Conservation (phyloP, 2,888 invertebrate genomes). For the Cheilosia scutellata region DNA sequence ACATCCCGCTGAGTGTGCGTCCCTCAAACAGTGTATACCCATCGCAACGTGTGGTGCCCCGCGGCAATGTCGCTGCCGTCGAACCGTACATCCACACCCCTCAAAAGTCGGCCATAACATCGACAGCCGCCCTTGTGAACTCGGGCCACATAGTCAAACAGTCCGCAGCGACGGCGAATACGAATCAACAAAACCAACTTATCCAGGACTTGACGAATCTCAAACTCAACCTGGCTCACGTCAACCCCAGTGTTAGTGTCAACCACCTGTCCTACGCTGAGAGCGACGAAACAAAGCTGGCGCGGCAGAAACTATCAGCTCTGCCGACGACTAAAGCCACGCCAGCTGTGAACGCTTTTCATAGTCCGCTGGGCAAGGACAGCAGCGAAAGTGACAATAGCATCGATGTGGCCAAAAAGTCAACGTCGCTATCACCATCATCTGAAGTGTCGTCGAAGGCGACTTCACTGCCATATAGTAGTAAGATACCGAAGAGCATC, state of each 20-base stretch:
- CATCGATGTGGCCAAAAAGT: conserved; percentile 88
- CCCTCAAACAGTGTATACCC: conserved; percentile 80
- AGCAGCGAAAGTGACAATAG: conserved; percentile 67
- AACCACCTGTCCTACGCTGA: conserved; percentile 86
- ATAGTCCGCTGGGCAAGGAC: conserved; percentile 75
- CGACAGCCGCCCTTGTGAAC: conserved; percentile 83
- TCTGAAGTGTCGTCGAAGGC: conserved; percentile 55
- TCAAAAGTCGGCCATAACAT: conserved; percentile 85
- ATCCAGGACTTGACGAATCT: conserved; percentile 83
- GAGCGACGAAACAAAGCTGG: conserved; percentile 85
- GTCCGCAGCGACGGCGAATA: conserved; percentile 82
- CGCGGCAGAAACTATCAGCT: conserved; percentile 82
- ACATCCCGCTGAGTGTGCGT: conserved; percentile 75
- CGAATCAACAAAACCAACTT: conserved; percentile 83
- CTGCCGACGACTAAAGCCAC: conserved; percentile 72
- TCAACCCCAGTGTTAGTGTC: conserved; percentile 85
- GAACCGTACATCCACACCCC: conserved; percentile 95
- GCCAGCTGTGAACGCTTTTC: conserved; percentile 79
- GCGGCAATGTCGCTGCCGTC: conserved; percentile 93
- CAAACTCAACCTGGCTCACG: conserved; percentile 79
- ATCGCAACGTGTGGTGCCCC: conserved; percentile 84
- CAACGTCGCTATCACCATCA: conserved; percentile 77
- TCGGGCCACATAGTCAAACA: conserved; percentile 81
- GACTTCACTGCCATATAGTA: conserved; percentile 70
- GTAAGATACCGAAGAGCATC: conserved; percentile 74